A percentile compares a stretch with the other conserved stretches of the same genome.
Conservation (phyloP, 2,113 vertebrate genomes). For the Takifugu bimaculatus region DNA sequence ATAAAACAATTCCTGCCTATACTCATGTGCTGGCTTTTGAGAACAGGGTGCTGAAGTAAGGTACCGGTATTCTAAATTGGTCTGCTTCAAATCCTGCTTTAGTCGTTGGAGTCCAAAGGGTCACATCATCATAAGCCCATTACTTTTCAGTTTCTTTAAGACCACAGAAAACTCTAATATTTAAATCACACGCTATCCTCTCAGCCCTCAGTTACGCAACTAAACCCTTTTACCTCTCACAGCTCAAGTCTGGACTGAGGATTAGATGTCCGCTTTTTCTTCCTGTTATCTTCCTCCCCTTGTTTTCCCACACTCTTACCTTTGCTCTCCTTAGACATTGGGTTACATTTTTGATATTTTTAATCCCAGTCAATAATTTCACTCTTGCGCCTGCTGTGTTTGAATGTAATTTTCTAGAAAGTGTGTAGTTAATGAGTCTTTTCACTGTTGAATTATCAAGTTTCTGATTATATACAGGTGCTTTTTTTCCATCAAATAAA, state of each 20-base stretch:
- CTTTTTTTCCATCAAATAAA: too few species aligned
- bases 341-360: slow-evolving; percentile 5
- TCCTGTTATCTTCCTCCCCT: slow-evolving; percentile 57
- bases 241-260: slow-evolving; percentile 65
- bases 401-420: background rate
- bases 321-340: slow-evolving; percentile 16
- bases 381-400: background rate
- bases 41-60: background rate
- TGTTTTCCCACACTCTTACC: slow-evolving; percentile 59
- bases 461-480: too few species aligned
- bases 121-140: slow-evolving; percentile 36
- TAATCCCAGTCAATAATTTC: background rate
- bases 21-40: background rate
- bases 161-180: slow-evolving; percentile 49
- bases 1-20: slow-evolving; percentile 1
- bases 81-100: slow-evolving; percentile 29
- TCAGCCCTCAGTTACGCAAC: slow-evolving; percentile 59
- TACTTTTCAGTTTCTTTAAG: slow-evolving; percentile 48
- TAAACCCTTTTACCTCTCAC: slow-evolving; percentile 62
- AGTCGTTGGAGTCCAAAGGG: background rate
- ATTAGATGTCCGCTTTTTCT: slow-evolving; percentile 66
- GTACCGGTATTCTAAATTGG: slow-evolving; percentile 18
- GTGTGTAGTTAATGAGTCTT: background rate
- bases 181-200: slow-evolving; percentile 38
- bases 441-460: background rate